phyloP scores from a whole-genome alignment of 37 sponge, comb jelly and placozoan species.

The Spongilla lacustris region DNA sequence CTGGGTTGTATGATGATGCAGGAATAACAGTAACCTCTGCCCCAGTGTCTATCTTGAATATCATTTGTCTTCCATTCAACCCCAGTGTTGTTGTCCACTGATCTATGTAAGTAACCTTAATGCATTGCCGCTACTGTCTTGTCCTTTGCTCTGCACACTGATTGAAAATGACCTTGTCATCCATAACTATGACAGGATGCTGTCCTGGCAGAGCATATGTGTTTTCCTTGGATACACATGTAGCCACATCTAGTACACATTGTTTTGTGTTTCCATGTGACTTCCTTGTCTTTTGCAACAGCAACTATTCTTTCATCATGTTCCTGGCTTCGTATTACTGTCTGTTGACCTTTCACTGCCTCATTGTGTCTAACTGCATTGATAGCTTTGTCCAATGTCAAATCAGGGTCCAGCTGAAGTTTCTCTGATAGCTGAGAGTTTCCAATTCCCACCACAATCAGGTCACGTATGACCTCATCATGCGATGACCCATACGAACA shows the following conservation, averaged over 20 bases:
- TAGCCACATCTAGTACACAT: not conserved
- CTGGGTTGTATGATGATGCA: not conserved
- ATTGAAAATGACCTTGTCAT: not conserved
- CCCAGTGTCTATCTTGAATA: constrained; percentile 23
- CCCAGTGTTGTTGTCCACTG: not conserved
- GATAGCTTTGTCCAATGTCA: too few species aligned
- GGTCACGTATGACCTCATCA: not conserved
- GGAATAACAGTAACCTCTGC: constrained; percentile 22
- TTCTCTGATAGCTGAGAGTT: not conserved
- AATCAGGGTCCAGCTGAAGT: constrained; percentile 4
- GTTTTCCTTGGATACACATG: not conserved
- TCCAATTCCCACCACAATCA: constrained; percentile 1
- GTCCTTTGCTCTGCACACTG: not conserved
- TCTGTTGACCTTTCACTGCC: too few species aligned
- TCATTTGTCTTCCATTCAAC: constrained; percentile 1
- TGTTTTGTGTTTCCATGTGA: not conserved
- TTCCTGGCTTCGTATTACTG: too few species aligned
- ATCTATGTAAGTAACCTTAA: not conserved
- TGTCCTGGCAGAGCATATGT: not conserved
- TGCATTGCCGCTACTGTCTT: too few species aligned
- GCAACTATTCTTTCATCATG: not conserved
- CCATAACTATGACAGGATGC: not conserved
- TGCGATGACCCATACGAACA: not conserved
- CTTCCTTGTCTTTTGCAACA: not conserved
- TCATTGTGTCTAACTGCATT: too few species aligned